Percentiles rank a stretch among this genome's conserved stretches.
phyloP scores from a whole-genome alignment of 1,140 invertebrate genomes.

The Scaptomyza hsui region DNA sequence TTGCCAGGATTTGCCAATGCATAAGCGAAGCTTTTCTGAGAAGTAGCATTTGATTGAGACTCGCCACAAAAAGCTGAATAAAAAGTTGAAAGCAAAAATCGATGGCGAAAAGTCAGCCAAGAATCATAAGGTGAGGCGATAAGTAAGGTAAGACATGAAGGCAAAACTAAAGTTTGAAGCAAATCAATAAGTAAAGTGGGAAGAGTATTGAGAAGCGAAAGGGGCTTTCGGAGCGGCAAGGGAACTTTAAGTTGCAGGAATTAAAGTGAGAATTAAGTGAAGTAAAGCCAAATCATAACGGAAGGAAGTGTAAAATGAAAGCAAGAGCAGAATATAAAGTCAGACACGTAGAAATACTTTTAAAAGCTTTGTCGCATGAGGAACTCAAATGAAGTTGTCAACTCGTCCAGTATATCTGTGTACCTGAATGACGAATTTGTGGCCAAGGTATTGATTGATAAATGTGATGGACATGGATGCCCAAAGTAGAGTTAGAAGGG shows the following conservation, averaged over 20 bases:
- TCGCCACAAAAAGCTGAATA: background rate
- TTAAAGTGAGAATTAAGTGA: background rate
- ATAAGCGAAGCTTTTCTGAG: background rate
- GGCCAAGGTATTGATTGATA: background rate
- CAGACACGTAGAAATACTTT: background rate
- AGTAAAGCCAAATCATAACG: background rate
- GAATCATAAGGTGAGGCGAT: background rate
- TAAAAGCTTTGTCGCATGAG: background rate
- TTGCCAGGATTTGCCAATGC: conserved; percentile 16
- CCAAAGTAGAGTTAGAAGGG: background rate
- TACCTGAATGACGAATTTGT: background rate
- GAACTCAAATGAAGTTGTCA: background rate
- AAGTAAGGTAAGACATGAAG: background rate
- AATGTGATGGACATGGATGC: background rate
- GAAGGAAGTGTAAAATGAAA: background rate
- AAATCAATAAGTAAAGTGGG: background rate
- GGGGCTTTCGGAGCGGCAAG: background rate
- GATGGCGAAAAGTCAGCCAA: background rate
- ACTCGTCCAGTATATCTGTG: background rate
- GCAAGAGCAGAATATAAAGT: background rate
- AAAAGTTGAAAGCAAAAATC: background rate
- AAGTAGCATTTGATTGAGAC: background rate
- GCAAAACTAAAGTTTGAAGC: background rate
- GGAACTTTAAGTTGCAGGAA: background rate
- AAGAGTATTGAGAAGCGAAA: background rate